Evolutionary conservation across 1,140 invertebrate species (phyloP).

Genomic region (Diachasma alloeum): DNA sequence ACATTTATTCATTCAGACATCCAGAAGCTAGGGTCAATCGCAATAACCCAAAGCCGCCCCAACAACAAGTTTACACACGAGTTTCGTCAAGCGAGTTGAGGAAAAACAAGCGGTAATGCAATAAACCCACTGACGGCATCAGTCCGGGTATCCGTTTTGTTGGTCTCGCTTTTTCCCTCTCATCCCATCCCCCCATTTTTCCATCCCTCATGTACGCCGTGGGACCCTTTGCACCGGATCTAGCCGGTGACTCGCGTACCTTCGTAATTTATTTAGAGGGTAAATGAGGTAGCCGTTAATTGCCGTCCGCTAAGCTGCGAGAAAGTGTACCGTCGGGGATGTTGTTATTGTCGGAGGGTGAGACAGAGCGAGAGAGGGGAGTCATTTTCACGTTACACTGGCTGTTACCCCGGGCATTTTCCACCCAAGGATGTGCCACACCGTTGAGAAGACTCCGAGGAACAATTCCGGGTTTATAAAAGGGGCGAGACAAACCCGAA

Average conservation of each 20-base stretch:
- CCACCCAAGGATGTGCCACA: background rate
- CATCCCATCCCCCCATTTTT: constrained; percentile 19
- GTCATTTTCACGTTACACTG: constrained; percentile 19
- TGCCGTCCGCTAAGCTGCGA: constrained; percentile 53
- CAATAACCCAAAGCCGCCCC: constrained; percentile 27
- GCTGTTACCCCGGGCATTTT: constrained; percentile 1
- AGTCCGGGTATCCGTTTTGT: constrained; percentile 6
- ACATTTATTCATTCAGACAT: background rate
- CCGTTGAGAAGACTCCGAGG: constrained; percentile 18
- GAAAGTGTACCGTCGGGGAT: constrained; percentile 49
- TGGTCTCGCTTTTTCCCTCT: constrained; percentile 14
- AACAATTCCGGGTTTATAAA: constrained; percentile 19
- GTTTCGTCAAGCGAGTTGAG: constrained; percentile 30
- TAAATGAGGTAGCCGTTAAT: constrained; percentile 57
- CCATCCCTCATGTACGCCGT: constrained; percentile 3
- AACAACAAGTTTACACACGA: constrained; percentile 29
- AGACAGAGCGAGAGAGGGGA: constrained; percentile 1
- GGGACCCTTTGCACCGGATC: constrained; percentile 26
- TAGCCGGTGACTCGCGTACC: constrained; percentile 1
- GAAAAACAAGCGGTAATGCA: constrained; percentile 59
- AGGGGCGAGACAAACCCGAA: constrained; percentile 1
- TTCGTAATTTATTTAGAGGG: constrained; percentile 60
- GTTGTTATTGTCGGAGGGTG: background rate
- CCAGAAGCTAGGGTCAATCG: constrained; percentile 38
- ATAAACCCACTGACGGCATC: constrained; percentile 48